phyloP scores from a whole-genome alignment of 2,888 invertebrate species.

The Stictocephala bisonia region DNA sequence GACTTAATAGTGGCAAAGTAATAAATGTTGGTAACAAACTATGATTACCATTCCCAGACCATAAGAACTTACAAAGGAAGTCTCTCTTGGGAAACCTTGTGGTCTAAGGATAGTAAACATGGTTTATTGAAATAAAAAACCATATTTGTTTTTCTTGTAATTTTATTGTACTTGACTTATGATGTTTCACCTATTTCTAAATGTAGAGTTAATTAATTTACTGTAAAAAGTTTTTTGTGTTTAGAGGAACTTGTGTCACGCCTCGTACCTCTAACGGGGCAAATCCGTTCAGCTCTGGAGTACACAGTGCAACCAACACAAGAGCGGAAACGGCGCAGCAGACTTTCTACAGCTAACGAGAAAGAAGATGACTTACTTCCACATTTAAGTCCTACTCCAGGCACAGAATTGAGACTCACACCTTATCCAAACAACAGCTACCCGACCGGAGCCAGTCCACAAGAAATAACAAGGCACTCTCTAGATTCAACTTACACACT shows the following conservation, averaged over 20 bases:
- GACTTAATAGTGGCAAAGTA: no score
- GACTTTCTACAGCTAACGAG: constrained; percentile 62
- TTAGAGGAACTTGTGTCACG: constrained; percentile 70
- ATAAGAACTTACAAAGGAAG: no score
- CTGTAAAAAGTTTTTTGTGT: no score
- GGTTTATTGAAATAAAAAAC: no score
- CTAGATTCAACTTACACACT: constrained; percentile 83
- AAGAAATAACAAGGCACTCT: constrained; percentile 87
- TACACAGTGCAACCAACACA: constrained; percentile 65
- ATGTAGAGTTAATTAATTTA: no score
- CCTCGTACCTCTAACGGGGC: constrained; percentile 79
- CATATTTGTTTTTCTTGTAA: no score
- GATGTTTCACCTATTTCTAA: no score
- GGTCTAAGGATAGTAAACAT: no score
- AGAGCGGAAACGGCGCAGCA: constrained; percentile 62
- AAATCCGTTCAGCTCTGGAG: constrained; percentile 83
- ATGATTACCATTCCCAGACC: no score
- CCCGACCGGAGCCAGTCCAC: constrained; percentile 81
- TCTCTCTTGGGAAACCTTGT: no score
- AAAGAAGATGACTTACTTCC: constrained; percentile 74
- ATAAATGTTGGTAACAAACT: no score
- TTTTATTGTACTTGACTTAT: no score
- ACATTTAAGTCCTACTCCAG: constrained; percentile 80
- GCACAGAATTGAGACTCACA: constrained; percentile 84
- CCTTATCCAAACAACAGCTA: constrained; percentile 79